Conservation (phyloP, 37 sponge, comb jelly and placozoan genomes). For the Bolinopsis microptera region DNA sequence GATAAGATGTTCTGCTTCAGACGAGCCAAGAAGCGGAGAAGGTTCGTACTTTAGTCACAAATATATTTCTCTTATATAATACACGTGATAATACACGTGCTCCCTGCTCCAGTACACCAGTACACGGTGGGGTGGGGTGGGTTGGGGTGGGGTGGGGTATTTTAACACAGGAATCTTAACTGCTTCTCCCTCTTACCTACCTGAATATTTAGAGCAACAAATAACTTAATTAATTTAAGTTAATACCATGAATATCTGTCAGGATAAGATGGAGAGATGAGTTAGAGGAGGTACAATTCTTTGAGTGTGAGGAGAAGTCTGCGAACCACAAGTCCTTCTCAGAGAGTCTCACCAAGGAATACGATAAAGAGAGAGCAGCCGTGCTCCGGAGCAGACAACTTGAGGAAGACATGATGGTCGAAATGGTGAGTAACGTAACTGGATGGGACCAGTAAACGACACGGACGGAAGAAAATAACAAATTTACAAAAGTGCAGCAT, state of each 20-base stretch:
- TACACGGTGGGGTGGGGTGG: no score
- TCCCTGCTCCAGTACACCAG: no score
- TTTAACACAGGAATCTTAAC: no score
- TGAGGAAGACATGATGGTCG: constrained; percentile 62
- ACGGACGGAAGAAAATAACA: no score
- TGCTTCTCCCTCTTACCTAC: no score
- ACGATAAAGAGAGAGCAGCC: constrained; percentile 47
- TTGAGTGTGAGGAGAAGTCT: constrained; percentile 41
- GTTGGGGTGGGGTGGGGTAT: no score
- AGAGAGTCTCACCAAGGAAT: constrained; percentile 28
- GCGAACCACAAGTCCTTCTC: constrained; percentile 31
- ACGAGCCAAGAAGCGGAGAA: constrained; percentile 56
- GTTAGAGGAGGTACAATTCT: constrained; percentile 49
- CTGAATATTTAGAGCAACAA: no score
- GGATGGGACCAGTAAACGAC: not conserved
- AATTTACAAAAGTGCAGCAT: no score
- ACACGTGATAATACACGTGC: no score
- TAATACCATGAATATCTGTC: no score
- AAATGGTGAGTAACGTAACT: constrained; percentile 35
- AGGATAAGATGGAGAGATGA: constrained; percentile 62
- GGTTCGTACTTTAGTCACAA: not conserved
- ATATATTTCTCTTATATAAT: no score
- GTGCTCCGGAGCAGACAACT: not conserved
- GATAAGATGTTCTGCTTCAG: constrained; percentile 66
- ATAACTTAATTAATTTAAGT: no score